These are phyloP conservation scores for Argynnis bischoffii DNA, from an alignment of 2,888 invertebrate species.

Conservation along the genomic window DNA sequence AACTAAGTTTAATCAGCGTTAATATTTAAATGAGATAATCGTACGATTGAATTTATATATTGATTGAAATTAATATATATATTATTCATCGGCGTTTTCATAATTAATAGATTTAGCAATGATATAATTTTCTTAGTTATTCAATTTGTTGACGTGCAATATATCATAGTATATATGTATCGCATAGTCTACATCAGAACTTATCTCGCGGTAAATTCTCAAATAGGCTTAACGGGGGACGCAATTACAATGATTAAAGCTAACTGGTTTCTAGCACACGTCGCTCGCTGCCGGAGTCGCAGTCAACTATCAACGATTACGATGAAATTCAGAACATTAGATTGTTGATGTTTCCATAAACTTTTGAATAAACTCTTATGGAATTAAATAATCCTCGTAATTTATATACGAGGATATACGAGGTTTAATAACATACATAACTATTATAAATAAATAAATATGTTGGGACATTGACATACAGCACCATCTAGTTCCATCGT, in stretches of 20 bases:
- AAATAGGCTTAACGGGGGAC: slow-evolving; percentile 75
- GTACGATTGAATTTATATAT: too few species aligned
- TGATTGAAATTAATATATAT: too few species aligned
- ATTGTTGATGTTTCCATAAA: neutral
- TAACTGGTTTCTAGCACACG: slow-evolving; percentile 61
- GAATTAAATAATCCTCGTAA: too few species aligned
- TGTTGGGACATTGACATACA: too few species aligned
- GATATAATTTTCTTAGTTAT: slow-evolving; percentile 2
- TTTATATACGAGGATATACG: too few species aligned
- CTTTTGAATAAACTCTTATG: too few species aligned
- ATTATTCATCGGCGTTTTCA: too few species aligned
- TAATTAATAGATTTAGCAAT: neutral
- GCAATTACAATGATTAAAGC: slow-evolving; percentile 79
- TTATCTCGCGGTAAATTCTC: slow-evolving; percentile 35
- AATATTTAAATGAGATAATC: too few species aligned
- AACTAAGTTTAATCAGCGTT: too few species aligned
- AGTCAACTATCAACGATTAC: slow-evolving; percentile 12
- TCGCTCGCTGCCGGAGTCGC: slow-evolving; percentile 13
- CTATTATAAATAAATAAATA: too few species aligned
- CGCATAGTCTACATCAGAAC: slow-evolving; percentile 9
- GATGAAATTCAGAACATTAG: slow-evolving; percentile 16
- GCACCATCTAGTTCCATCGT: too few species aligned
- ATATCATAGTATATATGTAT: slow-evolving; percentile 1
- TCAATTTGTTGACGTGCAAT: slow-evolving; percentile 13
- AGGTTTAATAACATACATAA: too few species aligned